These are phyloP conservation scores for Parascotia fuliginaria DNA, from an alignment of 2,888 invertebrate genomes.

Conservation along the genomic window DNA sequence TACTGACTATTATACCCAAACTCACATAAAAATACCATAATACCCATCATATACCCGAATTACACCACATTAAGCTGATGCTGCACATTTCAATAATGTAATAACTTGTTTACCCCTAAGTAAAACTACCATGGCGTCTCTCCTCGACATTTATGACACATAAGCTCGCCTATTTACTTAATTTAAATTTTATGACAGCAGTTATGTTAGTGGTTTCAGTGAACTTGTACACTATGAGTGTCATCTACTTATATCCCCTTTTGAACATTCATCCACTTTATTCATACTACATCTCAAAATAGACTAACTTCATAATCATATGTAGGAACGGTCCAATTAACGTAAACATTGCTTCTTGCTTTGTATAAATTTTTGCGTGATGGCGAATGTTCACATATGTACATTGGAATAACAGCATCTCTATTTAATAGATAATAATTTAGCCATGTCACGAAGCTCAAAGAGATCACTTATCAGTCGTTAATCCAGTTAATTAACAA, in stretches of 20 bases:
- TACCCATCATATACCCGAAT: not conserved
- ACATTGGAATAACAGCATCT: too few species aligned
- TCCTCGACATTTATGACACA: slow-evolving; percentile 24
- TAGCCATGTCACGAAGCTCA: too few species aligned
- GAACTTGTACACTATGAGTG: not conserved
- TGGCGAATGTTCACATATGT: too few species aligned
- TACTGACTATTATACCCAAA: too few species aligned
- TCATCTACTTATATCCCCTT: not conserved
- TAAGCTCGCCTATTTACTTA: not conserved
- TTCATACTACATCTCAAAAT: too few species aligned
- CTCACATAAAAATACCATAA: not conserved
- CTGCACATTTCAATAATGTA: slow-evolving; percentile 27
- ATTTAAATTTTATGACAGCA: slow-evolving; percentile 2
- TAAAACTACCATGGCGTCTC: slow-evolving; percentile 7
- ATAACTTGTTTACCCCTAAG: slow-evolving; percentile 18
- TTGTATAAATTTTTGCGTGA: too few species aligned
- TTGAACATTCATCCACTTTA: too few species aligned
- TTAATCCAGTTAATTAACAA: not conserved
- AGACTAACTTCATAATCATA: too few species aligned
- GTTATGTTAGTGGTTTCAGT: not conserved
- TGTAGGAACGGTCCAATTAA: too few species aligned
- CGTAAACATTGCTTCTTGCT: too few species aligned
- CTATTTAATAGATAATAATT: too few species aligned
- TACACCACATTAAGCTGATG: slow-evolving; percentile 11
- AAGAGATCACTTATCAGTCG: not conserved